These are phyloP conservation scores for Pasiphila rectangulata DNA, from an alignment of 2,888 invertebrate species.

Conservation along the genomic window DNA sequence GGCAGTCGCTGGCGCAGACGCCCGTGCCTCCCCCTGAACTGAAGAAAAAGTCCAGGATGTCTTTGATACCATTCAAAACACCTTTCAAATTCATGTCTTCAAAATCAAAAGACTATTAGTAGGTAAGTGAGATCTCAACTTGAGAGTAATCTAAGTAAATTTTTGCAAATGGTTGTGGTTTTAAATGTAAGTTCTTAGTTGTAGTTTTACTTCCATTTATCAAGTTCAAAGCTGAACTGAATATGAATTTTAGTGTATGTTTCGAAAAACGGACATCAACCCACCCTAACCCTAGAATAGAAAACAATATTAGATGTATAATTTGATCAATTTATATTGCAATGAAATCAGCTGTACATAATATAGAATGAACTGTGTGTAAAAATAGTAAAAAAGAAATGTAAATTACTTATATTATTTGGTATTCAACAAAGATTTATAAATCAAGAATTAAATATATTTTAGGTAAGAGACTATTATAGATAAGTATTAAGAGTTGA, in stretches of 20 bases:
- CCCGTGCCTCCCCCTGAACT: constrained; percentile 51
- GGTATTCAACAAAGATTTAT: not conserved
- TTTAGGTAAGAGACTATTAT: not conserved
- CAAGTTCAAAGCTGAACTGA: constrained; percentile 25
- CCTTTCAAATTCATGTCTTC: constrained; percentile 74
- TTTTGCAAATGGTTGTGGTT: constrained; percentile 30
- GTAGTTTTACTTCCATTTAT: constrained; percentile 31
- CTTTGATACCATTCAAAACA: constrained; percentile 71
- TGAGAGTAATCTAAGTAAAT: not conserved
- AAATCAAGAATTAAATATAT: not conserved
- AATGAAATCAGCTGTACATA: not conserved
- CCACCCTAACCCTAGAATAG: constrained; percentile 72
- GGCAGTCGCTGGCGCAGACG: constrained; percentile 48
- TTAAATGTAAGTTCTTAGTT: constrained; percentile 11
- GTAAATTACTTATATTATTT: no score
- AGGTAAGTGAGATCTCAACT: not conserved
- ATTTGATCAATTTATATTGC: constrained; percentile 18
- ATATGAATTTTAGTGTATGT: constrained; percentile 41
- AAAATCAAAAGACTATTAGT: constrained; percentile 51
- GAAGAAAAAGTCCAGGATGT: constrained; percentile 68
- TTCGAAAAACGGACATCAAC: constrained; percentile 71
- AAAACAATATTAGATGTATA: constrained; percentile 30
- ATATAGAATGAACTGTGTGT: not conserved
- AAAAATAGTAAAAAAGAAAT: no score
- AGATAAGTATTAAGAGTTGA: not conserved